phyloP scores from a whole-genome alignment of 2,113 vertebrate genomes.

The Alces alces region DNA sequence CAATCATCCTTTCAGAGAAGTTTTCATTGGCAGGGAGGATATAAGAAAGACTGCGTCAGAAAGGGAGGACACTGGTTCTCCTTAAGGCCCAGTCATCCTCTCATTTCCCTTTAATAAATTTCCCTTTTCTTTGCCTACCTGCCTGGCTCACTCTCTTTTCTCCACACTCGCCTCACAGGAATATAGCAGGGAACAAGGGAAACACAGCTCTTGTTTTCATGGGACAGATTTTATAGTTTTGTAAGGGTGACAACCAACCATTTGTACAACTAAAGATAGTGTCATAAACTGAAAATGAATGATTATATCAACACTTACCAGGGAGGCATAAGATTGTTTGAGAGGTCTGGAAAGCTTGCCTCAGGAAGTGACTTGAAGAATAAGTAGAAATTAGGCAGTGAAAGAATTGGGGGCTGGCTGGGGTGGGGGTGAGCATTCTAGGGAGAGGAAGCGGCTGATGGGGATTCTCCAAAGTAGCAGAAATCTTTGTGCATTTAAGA shows the following conservation, averaged over 20 bases:
- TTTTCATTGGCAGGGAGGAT: background rate
- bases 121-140: background rate
- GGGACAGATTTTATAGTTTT: background rate
- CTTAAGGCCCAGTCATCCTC: background rate
- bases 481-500: background rate
- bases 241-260: background rate
- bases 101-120: background rate
- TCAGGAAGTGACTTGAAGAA: background rate
- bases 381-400: background rate
- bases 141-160: background rate
- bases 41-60: background rate
- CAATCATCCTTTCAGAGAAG: background rate
- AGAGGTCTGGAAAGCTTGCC: background rate
- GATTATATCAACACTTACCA: background rate
- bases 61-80: background rate
- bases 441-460: background rate
- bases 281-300: background rate
- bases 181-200: background rate
- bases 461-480: background rate
- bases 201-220: background rate
- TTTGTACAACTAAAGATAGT: background rate
- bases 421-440: rapidly evolving
- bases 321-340: background rate
- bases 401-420: background rate
- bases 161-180: background rate